Conservation (phyloP, 2,888 invertebrate species). For the Aleiodes testaceus region DNA sequence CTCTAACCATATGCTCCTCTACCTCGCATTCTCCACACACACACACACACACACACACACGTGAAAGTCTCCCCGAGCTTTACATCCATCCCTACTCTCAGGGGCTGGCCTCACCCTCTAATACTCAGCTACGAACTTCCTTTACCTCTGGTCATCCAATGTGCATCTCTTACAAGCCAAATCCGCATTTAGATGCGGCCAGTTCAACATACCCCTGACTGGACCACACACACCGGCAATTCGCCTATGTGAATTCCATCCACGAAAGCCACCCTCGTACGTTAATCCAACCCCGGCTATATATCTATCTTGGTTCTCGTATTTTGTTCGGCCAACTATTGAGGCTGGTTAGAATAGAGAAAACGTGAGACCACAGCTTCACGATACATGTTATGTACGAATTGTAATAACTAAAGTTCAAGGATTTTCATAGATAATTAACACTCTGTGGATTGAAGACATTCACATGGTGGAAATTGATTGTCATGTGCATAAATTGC, state of each 20-base stretch:
- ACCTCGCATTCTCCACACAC: conserved; percentile 4
- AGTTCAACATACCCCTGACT: conserved; percentile 49
- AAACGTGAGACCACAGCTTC: conserved; percentile 4
- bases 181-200: conserved; percentile 55
- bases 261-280: conserved; percentile 38
- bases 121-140: conserved; percentile 29
- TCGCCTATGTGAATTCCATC: conserved; percentile 42
- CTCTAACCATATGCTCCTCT: conserved; percentile 69
- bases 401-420: background rate
- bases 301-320: conserved; percentile 31
- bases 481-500: background rate
- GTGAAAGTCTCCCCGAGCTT: conserved; percentile 21
- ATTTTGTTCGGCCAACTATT: conserved; percentile 30
- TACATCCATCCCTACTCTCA: conserved; percentile 29
- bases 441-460: background rate
- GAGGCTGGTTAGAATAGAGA: conserved; percentile 22
- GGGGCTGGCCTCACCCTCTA: conserved; percentile 16
- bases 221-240: conserved; percentile 36
- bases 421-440: conserved; percentile 6
- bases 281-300: conserved; percentile 38
- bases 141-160: conserved; percentile 38
- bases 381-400: background rate
- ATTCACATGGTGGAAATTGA: background rate
- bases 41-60: conserved; percentile 9
- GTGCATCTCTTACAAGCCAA: conserved; percentile 50